These are phyloP conservation scores for Lycorma delicatula DNA, from an alignment of 1,140 invertebrate genomes.

Conservation along the genomic window DNA sequence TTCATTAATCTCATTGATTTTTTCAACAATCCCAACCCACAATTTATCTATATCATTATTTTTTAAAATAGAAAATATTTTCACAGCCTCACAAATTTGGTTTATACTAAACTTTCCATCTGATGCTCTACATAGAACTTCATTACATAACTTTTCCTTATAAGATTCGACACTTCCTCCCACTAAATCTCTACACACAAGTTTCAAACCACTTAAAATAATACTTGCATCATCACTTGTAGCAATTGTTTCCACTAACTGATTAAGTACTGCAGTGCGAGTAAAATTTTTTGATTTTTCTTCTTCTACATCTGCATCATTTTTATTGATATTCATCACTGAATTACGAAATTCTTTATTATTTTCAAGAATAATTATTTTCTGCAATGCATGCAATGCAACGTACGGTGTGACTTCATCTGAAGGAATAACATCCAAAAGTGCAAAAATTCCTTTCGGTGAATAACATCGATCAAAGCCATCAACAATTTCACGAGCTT, in stretches of 20 bases:
- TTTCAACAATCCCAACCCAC: conserved; percentile 56
- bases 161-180: conserved; percentile 41
- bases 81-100: conserved; percentile 50
- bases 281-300: conserved; percentile 36
- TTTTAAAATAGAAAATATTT: conserved; percentile 37
- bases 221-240: conserved; percentile 36
- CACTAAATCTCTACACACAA: conserved; percentile 38
- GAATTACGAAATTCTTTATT: conserved; percentile 30
- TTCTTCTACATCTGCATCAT: conserved; percentile 20
- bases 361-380: conserved; percentile 45
- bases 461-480: conserved; percentile 34
- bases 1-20: conserved; percentile 48
- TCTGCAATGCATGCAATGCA: conserved; percentile 42
- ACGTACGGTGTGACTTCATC: conserved; percentile 44
- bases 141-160: conserved; percentile 48
- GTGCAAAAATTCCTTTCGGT: conserved; percentile 32
- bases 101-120: conserved; percentile 51
- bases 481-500: conserved; percentile 36
- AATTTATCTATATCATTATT: conserved; percentile 49
- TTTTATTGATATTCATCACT: conserved; percentile 15
- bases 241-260: conserved; percentile 41
- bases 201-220: conserved; percentile 40
- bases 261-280: conserved; percentile 37
- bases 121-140: conserved; percentile 48
- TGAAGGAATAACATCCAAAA: conserved; percentile 39